Conservation (phyloP, 2,113 vertebrate species). For the Colossoma macropomum region DNA sequence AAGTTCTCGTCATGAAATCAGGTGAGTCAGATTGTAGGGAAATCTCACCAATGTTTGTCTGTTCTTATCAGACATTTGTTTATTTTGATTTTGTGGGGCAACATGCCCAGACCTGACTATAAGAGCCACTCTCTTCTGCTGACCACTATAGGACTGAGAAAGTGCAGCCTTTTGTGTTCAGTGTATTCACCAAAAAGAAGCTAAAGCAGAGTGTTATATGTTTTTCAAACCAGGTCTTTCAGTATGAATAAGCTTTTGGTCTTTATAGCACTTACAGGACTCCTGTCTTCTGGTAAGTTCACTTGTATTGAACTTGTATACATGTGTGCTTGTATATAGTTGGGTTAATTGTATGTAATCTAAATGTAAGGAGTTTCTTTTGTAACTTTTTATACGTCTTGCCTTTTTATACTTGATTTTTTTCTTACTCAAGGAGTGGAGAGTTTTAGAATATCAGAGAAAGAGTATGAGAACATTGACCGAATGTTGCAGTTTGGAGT, state of each 20-base stretch:
- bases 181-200: neutral
- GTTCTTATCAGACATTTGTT: neutral
- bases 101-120: neutral
- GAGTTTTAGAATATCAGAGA: neutral
- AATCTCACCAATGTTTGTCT: neutral
- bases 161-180: neutral
- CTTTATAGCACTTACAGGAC: neutral
- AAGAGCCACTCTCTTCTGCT: neutral
- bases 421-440: neutral
- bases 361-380: too few relatives aligned
- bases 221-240: neutral
- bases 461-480: conserved; percentile 22
- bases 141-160: neutral
- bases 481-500: conserved; percentile 8
- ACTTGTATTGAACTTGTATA: neutral
- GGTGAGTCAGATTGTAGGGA: neutral
- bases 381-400: too few relatives aligned
- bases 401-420: neutral
- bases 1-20: neutral
- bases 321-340: too few relatives aligned
- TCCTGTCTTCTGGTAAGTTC: neutral
- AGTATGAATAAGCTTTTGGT: conserved; percentile 1
- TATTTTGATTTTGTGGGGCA: neutral
- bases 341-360: too few relatives aligned
- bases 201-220: neutral